Evolutionary conservation across 1,140 invertebrate species (phyloP), one percentile per base, ranked within the genome.

Genomic region (Achatina immaculata): DNA sequence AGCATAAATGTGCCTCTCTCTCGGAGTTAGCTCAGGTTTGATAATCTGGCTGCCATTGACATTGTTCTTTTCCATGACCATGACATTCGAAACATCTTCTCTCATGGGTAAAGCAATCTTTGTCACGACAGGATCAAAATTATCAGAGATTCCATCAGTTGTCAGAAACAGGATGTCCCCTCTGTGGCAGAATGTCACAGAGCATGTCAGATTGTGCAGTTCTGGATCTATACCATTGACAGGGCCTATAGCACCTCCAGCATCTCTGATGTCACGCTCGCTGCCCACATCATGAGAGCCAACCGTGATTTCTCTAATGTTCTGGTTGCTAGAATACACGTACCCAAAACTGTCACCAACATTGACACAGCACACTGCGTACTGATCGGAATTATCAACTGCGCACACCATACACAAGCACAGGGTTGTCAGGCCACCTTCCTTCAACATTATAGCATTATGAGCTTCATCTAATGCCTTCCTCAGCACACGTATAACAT

Each of bases 41-140:
- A 83, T 65, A 75, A 83, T 36, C 75, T 83, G 73, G 31, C 81
- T 84, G 58, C 55, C 78, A 36, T 81, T 55, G 62, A 83, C 80
- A 62, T 76, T 85, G 43, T 77, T 36, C 40, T 51, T 24, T 38
- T 55, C 71, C 28, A 21, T 69, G 38, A 62, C 82, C 72, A 82
- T 83, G 48, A 83, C 78, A 75, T 83, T 83, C 31, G 84, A 83
- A 69, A 85, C 83, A 58, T 81, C 85, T 84, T 89, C 82, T 91
- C 82, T 79, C 45, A 77, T 91, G 16, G 93, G 93, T 31, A 95
- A 92, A 28, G 96, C 96, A 90, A 98, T 96, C 91, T 96, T 96
- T 9, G 96, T 96, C 77, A 98, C 96, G 55, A 97, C 96, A 0
- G 96, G 96, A 92, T 98, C 96, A 90, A 97, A 97, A 89, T 98